Evolutionary conservation across 2,888 invertebrate species (phyloP), one percentile per base, ranked within the genome.

Genomic region (Peribatodes rhomboidaria): DNA sequence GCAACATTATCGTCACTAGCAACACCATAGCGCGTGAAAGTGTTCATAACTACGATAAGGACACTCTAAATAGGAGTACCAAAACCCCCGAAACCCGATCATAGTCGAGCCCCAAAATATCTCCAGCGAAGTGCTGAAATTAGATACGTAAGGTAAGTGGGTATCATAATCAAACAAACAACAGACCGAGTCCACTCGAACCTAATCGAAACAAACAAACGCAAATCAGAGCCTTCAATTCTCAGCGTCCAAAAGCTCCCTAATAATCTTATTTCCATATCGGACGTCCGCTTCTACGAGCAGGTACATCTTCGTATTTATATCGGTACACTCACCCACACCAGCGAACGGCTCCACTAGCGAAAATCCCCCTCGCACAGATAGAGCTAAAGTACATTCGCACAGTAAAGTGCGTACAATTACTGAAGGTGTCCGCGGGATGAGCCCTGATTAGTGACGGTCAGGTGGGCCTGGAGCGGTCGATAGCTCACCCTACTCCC

Each of bases 381-480:
- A 61, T 60, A 69, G 65, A 73, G 61, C 60, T 67, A 70, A 72
- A 76, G 81, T 79, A 81, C 80, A 78, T 74, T 73, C 78, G 74
- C 79, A 78, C 78, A 80, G 82, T 80, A 84, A 81, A 88, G 85
- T 86, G 85, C 85, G 86, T 88, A 86, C 90, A 89, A 91, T 90
- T 87, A 87, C 86, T 87, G 84, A 89, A 90, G 91, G 92, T 91
- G 92, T 92, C 90, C 88, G 86, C 86, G 91, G 91, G 92, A 93
- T 93, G 92, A 91, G 90, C 87, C 86, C 87, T 92, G 92, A 92
- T 93, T 92, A 92, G 92, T 92, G 90, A 84, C 90, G 92, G 92
- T 90, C 92, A 92, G 93, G 92, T 93, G 90, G 89, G 86, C 83
- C 83, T 84, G 46, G 83, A 78, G 78, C 78, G 84, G 88, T 86